A percentile compares a stretch with the other conserved stretches of the same genome.
These are phyloP conservation scores for Heliconius charithonia DNA, from an alignment of 2,888 invertebrate genomes.

Conservation along the genomic window DNA sequence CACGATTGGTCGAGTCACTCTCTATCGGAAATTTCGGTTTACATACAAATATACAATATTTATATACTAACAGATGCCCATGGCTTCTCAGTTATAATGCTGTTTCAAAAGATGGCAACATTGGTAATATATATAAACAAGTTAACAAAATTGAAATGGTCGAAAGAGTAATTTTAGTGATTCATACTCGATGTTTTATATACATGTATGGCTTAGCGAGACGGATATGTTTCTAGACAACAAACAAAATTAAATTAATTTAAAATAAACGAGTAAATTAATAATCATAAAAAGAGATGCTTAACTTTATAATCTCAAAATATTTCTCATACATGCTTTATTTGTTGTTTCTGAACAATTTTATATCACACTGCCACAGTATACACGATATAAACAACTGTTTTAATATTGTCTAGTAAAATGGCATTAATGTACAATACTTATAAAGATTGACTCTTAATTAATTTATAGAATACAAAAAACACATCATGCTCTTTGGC, in stretches of 20 bases:
- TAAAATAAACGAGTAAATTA: neutral
- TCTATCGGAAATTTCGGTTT: constrained; percentile 73
- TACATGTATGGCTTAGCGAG: neutral
- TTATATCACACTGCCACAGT: neutral
- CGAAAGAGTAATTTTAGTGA: neutral
- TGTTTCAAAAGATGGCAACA: neutral
- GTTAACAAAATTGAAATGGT: constrained; percentile 5
- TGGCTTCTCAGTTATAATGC: constrained; percentile 4
- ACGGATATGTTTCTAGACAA: neutral
- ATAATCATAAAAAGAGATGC: neutral
- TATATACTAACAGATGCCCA: constrained; percentile 56
- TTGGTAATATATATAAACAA: constrained; percentile 14
- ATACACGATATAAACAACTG: constrained; percentile 72
- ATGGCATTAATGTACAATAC: constrained; percentile 81
- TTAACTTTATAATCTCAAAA: constrained; percentile 10
- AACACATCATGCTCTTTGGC: constrained; percentile 84
- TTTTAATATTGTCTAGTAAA: constrained; percentile 79
- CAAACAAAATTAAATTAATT: constrained; percentile 1
- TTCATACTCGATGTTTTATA: constrained; percentile 6
- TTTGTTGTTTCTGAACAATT: constrained; percentile 1
- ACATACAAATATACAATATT: constrained; percentile 82
- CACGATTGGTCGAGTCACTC: constrained; percentile 81
- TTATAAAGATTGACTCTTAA: constrained; percentile 75
- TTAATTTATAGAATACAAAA: constrained; percentile 79
- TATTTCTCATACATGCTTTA: constrained; percentile 8